Evolutionary conservation across 2,113 vertebrate species (phyloP).

Genomic region (Erinaceus europaeus): DNA sequence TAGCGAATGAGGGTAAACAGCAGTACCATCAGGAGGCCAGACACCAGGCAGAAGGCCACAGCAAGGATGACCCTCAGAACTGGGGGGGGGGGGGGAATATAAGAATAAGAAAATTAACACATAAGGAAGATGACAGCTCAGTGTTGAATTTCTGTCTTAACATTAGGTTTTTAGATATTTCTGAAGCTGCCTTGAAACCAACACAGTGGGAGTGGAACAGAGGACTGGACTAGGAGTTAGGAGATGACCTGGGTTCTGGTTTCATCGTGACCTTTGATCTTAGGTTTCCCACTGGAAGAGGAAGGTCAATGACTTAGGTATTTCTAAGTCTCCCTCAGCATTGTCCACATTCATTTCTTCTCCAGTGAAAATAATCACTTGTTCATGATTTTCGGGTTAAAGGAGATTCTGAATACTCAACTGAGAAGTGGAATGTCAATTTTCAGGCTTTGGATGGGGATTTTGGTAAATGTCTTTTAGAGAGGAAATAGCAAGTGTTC

Average conservation of each 20-base stretch:
- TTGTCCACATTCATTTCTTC: neutral
- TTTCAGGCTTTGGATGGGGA: neutral
- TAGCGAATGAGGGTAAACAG: constrained; percentile 74
- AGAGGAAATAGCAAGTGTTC: neutral
- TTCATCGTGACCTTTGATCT: neutral
- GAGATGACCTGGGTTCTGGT: neutral
- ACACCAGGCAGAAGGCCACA: constrained; percentile 69
- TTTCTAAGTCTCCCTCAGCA: neutral
- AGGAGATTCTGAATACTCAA: neutral
- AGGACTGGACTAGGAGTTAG: neutral
- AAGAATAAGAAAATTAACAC: neutral
- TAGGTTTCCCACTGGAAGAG: neutral
- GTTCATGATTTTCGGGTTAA: neutral
- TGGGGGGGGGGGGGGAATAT: constrained; percentile 44
- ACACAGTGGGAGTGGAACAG: neutral
- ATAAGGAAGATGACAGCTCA: neutral
- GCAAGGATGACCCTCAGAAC: constrained; percentile 70
- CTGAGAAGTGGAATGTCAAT: neutral
- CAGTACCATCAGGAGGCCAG: constrained; percentile 66
- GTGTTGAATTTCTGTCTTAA: neutral
- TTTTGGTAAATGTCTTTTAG: constrained; percentile 26
- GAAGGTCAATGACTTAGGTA: neutral
- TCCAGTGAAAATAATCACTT: neutral
- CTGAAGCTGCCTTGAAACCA: neutral
- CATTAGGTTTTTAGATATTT: neutral